These are phyloP conservation scores for Leptopterna dolabrata DNA, from an alignment of 2,888 invertebrate genomes.

Conservation along the genomic window DNA sequence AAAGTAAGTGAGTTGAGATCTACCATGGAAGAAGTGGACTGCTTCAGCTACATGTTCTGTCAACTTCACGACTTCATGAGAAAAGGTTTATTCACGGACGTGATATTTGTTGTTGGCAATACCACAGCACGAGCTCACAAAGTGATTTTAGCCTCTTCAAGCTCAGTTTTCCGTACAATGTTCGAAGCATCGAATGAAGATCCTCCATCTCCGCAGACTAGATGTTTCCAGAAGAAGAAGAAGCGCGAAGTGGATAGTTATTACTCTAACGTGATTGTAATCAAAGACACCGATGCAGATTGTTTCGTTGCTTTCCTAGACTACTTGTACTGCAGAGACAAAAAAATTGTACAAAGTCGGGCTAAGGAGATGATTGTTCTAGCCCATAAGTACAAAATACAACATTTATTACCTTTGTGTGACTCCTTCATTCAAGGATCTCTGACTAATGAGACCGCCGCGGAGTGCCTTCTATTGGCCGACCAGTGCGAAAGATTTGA, in stretches of 20 bases:
- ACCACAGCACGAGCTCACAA: not conserved
- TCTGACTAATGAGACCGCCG: not conserved
- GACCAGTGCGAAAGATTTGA: not conserved
- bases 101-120: not conserved
- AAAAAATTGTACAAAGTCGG: not conserved
- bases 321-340: not conserved
- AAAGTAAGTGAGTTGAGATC: not conserved
- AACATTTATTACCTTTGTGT: not conserved
- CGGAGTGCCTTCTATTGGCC: not conserved
- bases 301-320: not conserved
- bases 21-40: not conserved
- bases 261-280: not conserved
- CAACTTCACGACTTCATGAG: not conserved
- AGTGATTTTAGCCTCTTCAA: not conserved
- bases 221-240: not conserved
- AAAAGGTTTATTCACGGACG: not conserved
- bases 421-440: not conserved
- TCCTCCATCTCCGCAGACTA: not conserved
- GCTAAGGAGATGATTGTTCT: not conserved
- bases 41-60: not conserved
- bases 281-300: not conserved
- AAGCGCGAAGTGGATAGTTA: no score
- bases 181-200: not conserved
- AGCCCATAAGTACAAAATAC: not conserved
- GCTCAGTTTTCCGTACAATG: not conserved